phyloP scores from a whole-genome alignment of 1,140 invertebrate genomes.

The Saccostrea glomerata region DNA sequence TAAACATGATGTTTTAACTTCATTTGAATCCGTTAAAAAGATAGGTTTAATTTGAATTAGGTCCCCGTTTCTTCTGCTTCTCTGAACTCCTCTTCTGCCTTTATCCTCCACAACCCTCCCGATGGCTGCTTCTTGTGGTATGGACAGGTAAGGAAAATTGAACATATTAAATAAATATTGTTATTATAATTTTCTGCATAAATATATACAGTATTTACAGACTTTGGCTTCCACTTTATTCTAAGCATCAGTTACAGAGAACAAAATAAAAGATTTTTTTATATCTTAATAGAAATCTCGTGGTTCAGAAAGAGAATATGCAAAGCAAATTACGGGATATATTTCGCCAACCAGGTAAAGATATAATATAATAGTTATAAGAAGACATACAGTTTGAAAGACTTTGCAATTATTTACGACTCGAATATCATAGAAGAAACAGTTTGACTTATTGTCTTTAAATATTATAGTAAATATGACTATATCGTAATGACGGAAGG shows the following conservation, averaged over 20 bases:
- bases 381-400: too few species aligned
- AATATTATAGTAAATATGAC: conserved; percentile 49
- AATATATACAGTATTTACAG: not conserved
- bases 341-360: conserved; percentile 55
- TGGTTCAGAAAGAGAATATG: conserved; percentile 59
- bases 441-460: too few species aligned
- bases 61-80: conserved; percentile 22
- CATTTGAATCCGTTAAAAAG: not conserved
- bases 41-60: not conserved
- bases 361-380: too few species aligned
- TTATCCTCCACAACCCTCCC: conserved; percentile 43
- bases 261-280: not conserved
- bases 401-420: too few species aligned
- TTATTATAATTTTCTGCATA: not conserved
- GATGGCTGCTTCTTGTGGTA: conserved; percentile 57
- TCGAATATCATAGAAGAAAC: too few species aligned
- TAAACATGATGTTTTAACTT: too few species aligned
- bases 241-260: too few species aligned
- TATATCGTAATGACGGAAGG: conserved; percentile 52
- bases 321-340: conserved; percentile 59
- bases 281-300: conserved; percentile 51
- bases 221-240: not conserved
- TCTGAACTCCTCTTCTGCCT: conserved; percentile 58
- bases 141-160: conserved; percentile 50
- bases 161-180: not conserved